Conservation (phyloP, 2,113 vertebrate species). For the Phoenicopterus ruber region DNA sequence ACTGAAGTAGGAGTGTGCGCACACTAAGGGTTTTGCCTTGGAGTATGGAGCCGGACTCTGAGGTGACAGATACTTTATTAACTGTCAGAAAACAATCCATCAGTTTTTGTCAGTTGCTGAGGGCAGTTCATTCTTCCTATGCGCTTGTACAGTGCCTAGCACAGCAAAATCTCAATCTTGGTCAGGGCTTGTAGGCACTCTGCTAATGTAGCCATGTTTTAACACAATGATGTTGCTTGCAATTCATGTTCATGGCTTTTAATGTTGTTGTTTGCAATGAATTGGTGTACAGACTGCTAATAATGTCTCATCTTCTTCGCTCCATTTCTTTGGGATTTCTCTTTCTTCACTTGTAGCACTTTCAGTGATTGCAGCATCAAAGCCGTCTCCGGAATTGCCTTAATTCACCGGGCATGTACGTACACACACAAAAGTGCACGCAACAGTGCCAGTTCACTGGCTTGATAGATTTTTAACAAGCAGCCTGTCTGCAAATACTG, state of each 20-base stretch:
- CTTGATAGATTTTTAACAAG: background rate
- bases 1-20: background rate
- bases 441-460: background rate
- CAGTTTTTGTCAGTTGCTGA: background rate
- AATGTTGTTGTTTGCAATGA: background rate
- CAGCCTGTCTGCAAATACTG: background rate
- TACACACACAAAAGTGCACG: background rate
- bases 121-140: background rate
- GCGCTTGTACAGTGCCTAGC: background rate
- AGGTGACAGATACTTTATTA: background rate
- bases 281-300: background rate
- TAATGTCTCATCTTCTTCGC: background rate
- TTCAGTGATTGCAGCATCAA: background rate
- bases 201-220: background rate
- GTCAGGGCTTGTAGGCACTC: background rate
- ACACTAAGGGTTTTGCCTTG: background rate
- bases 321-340: background rate
- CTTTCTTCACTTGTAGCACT: background rate
- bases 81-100: background rate
- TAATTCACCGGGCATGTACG: rapidly evolving
- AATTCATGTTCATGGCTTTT: background rate
- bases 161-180: background rate
- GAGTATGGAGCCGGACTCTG: background rate
- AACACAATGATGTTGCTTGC: background rate
- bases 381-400: background rate